Evolutionary conservation across 1,140 invertebrate genomes (phyloP), one percentile per base, ranked within the genome.

Genomic region (Lysiphlebus fabarum): DNA sequence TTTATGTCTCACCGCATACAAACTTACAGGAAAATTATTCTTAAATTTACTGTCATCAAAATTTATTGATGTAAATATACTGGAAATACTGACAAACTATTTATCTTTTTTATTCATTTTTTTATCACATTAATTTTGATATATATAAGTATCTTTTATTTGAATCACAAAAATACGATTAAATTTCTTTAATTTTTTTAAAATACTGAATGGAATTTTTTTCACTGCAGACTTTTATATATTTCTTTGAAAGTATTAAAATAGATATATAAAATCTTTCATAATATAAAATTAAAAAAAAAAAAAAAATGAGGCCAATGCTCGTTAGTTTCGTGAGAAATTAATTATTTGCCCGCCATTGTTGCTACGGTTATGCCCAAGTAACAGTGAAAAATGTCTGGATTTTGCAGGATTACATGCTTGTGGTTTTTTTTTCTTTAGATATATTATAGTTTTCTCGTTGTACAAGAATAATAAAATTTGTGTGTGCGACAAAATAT

Each of bases 351-450:
- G 75, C 67, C 70, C 65, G 70, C 66, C 72, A 76, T 72, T 68
- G 62, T 65, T 63, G 72, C 66, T 64, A 65, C 64, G 58, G 58
- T 63, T 60, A 55, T 63, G 63, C 65, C 62, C 67, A 70, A 75
- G 74, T 79, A 79, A 79, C 77, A 73, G 77, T 77, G 77, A 78
- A 79, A 79, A 79, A 79, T 79, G 71, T 73, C 70, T 71, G 74
- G 77, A 79, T 79, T 79, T 71, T 73, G 66, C 67, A 64, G 74
- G 74, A 79, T 78, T 78, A 79, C 70, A 69, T 70, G 67, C 59
- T 53, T 12, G 51, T 42, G 56, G 33, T 36, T 14, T 44, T 47
- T 44, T 40, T 26, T 65, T 68, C 65, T 55, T 45, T 59, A 41
- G 17, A 47, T 26, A n/a, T n/a, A n/a, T n/a, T n/a, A n/a, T n/a